phyloP scores from a whole-genome alignment of 2,888 invertebrate species.

The Drosophila siamana region DNA sequence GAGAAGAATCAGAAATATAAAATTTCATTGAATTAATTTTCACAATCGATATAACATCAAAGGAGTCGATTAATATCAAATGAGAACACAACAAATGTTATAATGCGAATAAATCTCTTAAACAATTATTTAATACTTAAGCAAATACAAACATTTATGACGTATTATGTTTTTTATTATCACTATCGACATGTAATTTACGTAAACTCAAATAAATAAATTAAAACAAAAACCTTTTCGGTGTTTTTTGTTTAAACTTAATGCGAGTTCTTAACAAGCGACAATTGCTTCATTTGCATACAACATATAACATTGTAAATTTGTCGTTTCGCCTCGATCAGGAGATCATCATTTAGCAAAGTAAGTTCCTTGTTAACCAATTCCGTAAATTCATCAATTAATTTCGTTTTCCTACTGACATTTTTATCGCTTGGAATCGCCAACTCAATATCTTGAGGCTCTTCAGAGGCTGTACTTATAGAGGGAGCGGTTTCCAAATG shows the following conservation, averaged over 20 bases:
- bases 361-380: conserved; percentile 54
- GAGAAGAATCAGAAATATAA: conserved; percentile 33
- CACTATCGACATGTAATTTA: conserved; percentile 80
- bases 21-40: conserved; percentile 35
- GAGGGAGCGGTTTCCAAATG: background rate
- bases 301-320: conserved; percentile 54
- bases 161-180: conserved; percentile 83
- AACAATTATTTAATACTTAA: conserved; percentile 76
- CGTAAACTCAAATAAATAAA: conserved; percentile 79
- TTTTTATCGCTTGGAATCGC: background rate
- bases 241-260: background rate
- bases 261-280: conserved; percentile 4
- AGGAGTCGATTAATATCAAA: conserved; percentile 16
- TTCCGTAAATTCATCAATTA: conserved; percentile 43
- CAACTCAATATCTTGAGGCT: conserved; percentile 1
- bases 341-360: conserved; percentile 45
- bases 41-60: conserved; percentile 12
- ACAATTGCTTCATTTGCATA: conserved; percentile 52
- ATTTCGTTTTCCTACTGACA: conserved; percentile 1
- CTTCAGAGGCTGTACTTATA: background rate
- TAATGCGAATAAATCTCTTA: conserved; percentile 71
- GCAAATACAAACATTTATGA: conserved; percentile 64
- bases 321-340: background rate
- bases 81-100: conserved; percentile 42
- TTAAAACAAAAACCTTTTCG: conserved; percentile 36